Evolutionary conservation across 2,113 vertebrate genomes (phyloP).

Genomic region (Brachyhypopomus occidentalis): DNA sequence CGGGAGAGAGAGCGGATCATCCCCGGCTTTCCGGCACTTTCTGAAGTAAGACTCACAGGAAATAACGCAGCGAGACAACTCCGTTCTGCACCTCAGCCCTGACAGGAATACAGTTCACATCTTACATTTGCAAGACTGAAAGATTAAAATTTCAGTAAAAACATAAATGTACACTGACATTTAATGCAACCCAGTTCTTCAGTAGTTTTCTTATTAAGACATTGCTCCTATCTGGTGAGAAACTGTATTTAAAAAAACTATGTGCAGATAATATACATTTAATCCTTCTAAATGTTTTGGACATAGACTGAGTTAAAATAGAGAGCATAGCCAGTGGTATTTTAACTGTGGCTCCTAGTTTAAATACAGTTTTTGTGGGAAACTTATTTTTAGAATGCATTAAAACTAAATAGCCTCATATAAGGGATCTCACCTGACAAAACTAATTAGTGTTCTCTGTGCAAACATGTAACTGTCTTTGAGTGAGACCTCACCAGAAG

Average conservation of each 20-base stretch:
- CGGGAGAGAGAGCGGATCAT: slow-evolving; percentile 68
- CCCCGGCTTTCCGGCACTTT: slow-evolving; percentile 61
- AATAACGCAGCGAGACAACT: slow-evolving; percentile 47
- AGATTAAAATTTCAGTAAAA: neutral
- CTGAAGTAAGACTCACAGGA: slow-evolving; percentile 52
- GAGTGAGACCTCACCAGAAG: slow-evolving; percentile 49
- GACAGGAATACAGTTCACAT: too few species aligned
- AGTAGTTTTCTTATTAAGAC: neutral
- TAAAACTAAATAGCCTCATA: slow-evolving; percentile 23
- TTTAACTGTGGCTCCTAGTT: neutral
- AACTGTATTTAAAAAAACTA: neutral
- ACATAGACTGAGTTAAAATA: neutral
- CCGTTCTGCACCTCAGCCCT: slow-evolving; percentile 10
- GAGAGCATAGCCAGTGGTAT: neutral
- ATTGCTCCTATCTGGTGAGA: neutral
- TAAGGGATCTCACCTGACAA: slow-evolving; percentile 40
- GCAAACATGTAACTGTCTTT: slow-evolving; percentile 41
- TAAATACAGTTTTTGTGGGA: neutral
- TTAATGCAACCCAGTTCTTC: neutral
- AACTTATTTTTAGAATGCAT: neutral
- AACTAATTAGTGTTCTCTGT: slow-evolving; percentile 37
- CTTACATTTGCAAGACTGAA: too few species aligned
- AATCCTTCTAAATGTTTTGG: neutral
- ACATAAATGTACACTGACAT: neutral
- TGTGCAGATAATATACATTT: neutral